Conservation (phyloP, 2,888 invertebrate genomes). For the Lacanobia wlatinum region DNA sequence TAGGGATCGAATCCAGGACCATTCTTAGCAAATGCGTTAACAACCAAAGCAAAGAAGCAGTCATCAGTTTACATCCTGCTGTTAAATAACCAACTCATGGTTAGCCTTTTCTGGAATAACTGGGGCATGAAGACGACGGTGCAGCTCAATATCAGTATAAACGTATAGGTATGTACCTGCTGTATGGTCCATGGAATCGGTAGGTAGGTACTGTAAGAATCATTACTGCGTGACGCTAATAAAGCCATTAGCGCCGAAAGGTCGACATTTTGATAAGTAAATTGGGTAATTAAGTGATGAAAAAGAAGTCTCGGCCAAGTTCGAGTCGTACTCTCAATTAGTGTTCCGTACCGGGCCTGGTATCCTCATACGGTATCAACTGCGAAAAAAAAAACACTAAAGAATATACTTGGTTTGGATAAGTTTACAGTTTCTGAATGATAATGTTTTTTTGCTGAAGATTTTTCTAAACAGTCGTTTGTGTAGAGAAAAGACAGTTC, state of each 20-base stretch:
- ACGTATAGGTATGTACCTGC: not conserved
- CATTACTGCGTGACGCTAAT: conserved; percentile 27
- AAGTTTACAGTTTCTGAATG: not conserved
- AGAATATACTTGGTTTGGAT: too few relatives aligned
- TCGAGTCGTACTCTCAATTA: not conserved
- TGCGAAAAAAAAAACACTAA: too few relatives aligned
- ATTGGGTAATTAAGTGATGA: not conserved
- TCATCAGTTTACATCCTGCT: not conserved
- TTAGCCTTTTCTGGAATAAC: too few relatives aligned
- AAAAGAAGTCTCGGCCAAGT: not conserved
- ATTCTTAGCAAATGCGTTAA: not conserved
- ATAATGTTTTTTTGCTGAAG: too few relatives aligned
- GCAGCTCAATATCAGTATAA: not conserved
- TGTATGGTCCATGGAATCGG: not conserved
- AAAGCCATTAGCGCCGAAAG: conserved; percentile 21
- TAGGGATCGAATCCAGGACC: not conserved
- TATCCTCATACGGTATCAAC: too few relatives aligned
- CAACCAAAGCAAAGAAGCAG: not conserved
- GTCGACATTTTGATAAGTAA: conserved; percentile 20
- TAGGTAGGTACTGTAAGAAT: not conserved
- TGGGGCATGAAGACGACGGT: not conserved
- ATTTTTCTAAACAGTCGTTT: too few relatives aligned
- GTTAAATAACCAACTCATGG: not conserved
- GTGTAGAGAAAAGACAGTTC: too few relatives aligned
- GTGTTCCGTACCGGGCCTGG: not conserved